These are phyloP conservation scores for Tokudaia muenninki DNA, from an alignment of 2,797 vertebrate genomes.

Conservation along the genomic window DNA sequence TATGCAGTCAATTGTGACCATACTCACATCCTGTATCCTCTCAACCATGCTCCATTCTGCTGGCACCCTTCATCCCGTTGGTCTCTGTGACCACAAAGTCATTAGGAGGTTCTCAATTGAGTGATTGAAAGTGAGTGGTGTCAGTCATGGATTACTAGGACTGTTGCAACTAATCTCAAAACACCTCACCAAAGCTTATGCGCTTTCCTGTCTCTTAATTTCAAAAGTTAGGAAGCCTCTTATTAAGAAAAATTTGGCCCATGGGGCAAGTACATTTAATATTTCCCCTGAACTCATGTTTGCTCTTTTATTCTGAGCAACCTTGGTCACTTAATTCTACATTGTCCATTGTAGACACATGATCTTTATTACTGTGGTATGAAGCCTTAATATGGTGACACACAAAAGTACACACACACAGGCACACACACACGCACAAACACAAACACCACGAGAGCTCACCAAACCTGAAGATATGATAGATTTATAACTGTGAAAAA, in stretches of 20 bases:
- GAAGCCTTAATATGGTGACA: neutral
- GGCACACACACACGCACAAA: too few relatives aligned
- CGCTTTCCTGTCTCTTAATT: slow-evolving; percentile 22
- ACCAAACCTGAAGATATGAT: neutral
- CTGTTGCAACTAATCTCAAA: neutral
- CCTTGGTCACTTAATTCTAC: neutral
- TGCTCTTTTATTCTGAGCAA: slow-evolving; percentile 19
- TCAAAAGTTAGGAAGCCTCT: neutral
- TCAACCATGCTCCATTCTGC: accelerated
- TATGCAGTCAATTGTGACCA: neutral
- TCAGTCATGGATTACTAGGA: neutral
- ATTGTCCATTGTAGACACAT: neutral
- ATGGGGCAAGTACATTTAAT: neutral
- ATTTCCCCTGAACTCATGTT: neutral
- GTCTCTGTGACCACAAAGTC: neutral
- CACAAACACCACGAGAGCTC: too few relatives aligned
- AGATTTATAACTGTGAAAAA: neutral
- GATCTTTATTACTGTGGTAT: neutral
- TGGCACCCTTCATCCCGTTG: accelerated
- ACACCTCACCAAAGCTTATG: neutral
- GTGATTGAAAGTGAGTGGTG: neutral
- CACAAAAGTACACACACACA: neutral
- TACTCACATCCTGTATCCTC: neutral
- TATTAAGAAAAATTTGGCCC: neutral
- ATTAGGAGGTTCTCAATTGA: neutral